Percentiles rank a stretch among this genome's conserved stretches.
Conservation (phyloP, 2,113 vertebrate species). For the Chaetorhynchus papuensis region DNA sequence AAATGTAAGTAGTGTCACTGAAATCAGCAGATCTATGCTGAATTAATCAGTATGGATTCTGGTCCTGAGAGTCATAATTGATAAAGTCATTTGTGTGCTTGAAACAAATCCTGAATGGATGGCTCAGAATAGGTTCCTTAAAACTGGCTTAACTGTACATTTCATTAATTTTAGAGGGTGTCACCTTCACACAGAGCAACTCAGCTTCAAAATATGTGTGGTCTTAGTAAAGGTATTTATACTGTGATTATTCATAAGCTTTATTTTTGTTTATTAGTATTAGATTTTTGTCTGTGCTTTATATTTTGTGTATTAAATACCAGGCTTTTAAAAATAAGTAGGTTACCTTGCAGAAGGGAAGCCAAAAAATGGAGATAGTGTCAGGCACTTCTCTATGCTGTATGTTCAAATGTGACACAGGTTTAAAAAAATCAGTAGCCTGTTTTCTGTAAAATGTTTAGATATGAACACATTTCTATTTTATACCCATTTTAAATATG, state of each 20-base stretch:
- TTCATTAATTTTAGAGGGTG: not conserved
- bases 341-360: not conserved
- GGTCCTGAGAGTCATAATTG: not conserved
- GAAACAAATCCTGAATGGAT: not conserved
- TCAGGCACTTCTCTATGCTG: not conserved
- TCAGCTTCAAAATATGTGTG: not conserved
- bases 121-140: not conserved
- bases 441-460: not conserved
- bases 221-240: not conserved
- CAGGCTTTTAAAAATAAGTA: not conserved
- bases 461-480: not conserved
- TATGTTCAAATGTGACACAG: not conserved
- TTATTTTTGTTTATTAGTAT: not conserved
- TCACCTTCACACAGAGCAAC: not conserved
- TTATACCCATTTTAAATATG: not conserved
- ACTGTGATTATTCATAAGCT: not conserved
- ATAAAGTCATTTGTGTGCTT: not conserved
- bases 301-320: not conserved
- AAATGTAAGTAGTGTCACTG: conserved; percentile 1
- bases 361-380: not conserved
- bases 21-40: conserved; percentile 21
- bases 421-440: not conserved
- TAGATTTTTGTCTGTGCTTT: not conserved
- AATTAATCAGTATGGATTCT: conserved; percentile 36
- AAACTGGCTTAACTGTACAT: not conserved